Conservation (phyloP, 2,113 vertebrate genomes). For the Malurus cyaneus region DNA sequence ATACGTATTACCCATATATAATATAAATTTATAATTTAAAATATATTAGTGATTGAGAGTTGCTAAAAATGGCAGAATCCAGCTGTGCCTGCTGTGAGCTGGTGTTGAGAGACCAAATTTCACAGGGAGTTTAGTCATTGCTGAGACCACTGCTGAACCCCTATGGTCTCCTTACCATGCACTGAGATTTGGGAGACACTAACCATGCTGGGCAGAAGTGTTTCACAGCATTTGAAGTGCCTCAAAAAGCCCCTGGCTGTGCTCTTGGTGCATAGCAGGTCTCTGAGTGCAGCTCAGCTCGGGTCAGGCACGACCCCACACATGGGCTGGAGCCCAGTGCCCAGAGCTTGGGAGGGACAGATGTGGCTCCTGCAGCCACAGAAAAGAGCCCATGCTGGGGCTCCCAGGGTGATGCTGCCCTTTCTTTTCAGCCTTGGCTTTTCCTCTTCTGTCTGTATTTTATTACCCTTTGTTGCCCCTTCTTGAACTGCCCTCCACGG, state of each 20-base stretch:
- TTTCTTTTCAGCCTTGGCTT: neutral
- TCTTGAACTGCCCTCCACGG: neutral
- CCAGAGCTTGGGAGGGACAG: neutral
- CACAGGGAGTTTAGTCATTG: neutral
- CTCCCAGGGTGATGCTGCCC: neutral
- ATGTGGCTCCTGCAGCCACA: neutral
- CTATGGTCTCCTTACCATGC: neutral
- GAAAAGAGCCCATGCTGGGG: rapidly evolving
- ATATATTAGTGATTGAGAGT: neutral
- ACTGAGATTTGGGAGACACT: neutral
- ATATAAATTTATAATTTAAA: neutral
- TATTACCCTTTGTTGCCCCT: neutral
- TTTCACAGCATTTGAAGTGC: neutral
- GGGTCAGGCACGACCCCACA: neutral
- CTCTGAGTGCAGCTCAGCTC: neutral
- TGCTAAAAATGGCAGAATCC: neutral
- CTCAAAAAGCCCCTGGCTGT: neutral
- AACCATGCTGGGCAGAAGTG: neutral
- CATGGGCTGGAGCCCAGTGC: rapidly evolving
- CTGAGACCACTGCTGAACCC: neutral
- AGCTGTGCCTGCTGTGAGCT: neutral
- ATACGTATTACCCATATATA: neutral
- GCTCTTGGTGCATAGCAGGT: neutral
- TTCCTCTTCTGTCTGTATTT: neutral
- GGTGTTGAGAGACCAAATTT: neutral